phyloP scores from a whole-genome alignment of 2,113 vertebrate species.

The Procapra przewalskii region DNA sequence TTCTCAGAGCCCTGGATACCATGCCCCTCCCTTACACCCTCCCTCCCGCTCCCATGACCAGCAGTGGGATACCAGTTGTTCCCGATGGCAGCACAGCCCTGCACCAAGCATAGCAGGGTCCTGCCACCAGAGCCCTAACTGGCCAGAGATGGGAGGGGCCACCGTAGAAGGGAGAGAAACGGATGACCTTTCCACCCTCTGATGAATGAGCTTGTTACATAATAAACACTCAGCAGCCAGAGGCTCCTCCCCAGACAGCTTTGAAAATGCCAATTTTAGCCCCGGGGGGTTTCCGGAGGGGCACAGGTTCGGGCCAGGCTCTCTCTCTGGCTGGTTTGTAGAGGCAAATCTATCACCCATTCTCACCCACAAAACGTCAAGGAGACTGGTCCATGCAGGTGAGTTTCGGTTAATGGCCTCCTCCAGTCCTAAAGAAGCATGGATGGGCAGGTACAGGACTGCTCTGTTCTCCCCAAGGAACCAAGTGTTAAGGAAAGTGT shows the following conservation, averaged over 20 bases:
- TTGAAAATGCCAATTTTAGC: neutral
- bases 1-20: neutral
- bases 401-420: neutral
- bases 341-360: neutral
- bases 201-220: neutral
- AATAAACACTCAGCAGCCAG: neutral
- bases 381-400: neutral
- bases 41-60: neutral
- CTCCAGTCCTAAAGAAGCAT: neutral
- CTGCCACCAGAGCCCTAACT: rapidly evolving
- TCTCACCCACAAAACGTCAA: neutral
- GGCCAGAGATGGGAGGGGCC: neutral
- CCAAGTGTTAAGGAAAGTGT: neutral
- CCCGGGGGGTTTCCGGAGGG: neutral
- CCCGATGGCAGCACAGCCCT: neutral
- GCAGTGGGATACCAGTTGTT: neutral
- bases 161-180: neutral
- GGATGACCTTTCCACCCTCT: too few relatives aligned
- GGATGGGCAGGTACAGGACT: too few relatives aligned
- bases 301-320: neutral
- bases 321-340: neutral
- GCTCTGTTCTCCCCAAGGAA: neutral
- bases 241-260: neutral
- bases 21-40: rapidly evolving
- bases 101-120: neutral